Evolutionary conservation across 2,797 vertebrate species (phyloP), one percentile per base, ranked within the genome.

Genomic region (Helarctos malayanus): DNA sequence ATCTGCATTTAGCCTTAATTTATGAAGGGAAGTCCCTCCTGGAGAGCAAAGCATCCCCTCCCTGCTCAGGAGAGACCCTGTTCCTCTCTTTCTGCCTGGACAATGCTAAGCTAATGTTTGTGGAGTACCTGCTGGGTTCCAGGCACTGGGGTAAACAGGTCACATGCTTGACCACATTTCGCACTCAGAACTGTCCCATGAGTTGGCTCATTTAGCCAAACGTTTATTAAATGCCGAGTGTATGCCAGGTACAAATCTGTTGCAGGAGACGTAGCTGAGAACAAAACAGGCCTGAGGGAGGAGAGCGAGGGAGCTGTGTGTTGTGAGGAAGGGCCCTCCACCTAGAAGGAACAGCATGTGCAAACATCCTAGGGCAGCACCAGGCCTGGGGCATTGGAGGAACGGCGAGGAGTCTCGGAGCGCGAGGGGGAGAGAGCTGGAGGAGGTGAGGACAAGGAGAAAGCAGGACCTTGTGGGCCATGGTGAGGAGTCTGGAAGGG

Each of bases 341-440:
- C 13, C 59, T 41, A 54, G 61, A 9, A 27, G 18, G 57, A 19
- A 69, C 0, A 9, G 83, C 29, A 29, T 2, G 2, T 41, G 52
- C 86, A 85, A 94, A 95, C 71, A 47, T 56, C 82, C 94, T 82
- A 56, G n/a, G 86, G 95, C 52, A 49, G 52, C 68, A 16, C 7
- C 3, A 1, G 0, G 12, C 32, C 82, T 56, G 25, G 29, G 1
- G 11, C 7, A 14, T 2, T 41, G 8, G 35, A 61, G 38, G 47
- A 23, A 15, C 0, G 1, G 29, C 1, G 0, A 65, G 49, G 69
- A 3, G 38, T 27, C 19, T 32, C 0, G 41, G n/a, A 23, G 7
- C 2, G 14, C 0, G 2, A 15, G n/a, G 15, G 35, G 23, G 25
- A 16, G 25, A 38, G 29, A 29, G 69, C 45, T 32, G 29, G 45